Evolutionary conservation across 2,113 vertebrate genomes (phyloP).

Genomic region (Psammodynastes pulverulentus): DNA sequence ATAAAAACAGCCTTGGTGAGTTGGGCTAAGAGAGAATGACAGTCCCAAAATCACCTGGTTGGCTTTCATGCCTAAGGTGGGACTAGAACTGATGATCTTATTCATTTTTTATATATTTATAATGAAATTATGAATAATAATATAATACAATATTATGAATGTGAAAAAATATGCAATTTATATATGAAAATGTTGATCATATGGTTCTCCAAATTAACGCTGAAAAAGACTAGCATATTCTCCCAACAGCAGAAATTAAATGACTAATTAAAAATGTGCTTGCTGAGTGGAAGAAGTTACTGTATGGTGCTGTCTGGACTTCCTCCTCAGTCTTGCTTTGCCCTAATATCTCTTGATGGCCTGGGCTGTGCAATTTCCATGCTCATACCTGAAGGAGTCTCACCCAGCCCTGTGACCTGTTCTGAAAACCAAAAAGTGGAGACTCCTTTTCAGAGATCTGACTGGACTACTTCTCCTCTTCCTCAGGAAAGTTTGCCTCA

Average conservation of each 20-base stretch:
- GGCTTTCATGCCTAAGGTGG: background rate
- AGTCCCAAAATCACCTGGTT: background rate
- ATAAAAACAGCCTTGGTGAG: background rate
- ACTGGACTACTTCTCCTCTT: background rate
- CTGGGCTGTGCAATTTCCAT: background rate
- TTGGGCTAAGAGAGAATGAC: background rate
- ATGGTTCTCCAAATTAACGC: background rate
- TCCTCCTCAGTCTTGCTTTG: background rate
- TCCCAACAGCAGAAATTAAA: background rate
- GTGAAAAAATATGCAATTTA: background rate
- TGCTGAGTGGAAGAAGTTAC: background rate
- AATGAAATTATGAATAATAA: background rate
- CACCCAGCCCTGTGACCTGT: background rate
- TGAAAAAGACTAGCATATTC: background rate
- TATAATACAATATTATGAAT: background rate
- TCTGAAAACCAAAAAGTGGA: background rate
- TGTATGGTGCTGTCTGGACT: background rate
- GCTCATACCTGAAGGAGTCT: background rate
- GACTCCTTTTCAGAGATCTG: constrained; percentile 9
- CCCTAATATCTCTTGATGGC: too few species aligned
- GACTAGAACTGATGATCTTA: background rate
- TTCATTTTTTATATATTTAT: background rate
- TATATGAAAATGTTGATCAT: background rate
- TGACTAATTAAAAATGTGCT: background rate
- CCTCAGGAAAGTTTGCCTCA: constrained; percentile 40